Evolutionary conservation across 2,888 invertebrate species (phyloP), one percentile per base, ranked within the genome.

Genomic region (Temnothorax unifasciatus): DNA sequence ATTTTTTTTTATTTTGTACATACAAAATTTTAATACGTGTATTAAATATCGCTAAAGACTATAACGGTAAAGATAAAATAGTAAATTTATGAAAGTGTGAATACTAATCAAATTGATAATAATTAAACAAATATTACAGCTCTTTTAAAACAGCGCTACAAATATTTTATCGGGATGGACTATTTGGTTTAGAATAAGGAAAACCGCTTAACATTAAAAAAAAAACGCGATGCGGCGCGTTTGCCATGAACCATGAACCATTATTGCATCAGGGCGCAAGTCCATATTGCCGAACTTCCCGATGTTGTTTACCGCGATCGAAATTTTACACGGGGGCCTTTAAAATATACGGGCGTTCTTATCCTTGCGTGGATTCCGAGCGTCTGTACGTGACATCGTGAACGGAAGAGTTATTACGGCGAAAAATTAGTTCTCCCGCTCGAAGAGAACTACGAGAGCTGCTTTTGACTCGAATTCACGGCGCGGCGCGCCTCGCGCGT

Each of bases 341-440:
- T 4, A 41, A 77, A 77, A 44, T 50, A 44, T 50, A 50, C 11
- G 15, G 6, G 15, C 34, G 18, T 54, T 66, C 52, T 34, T 25
- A 54, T 25, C 13, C 68, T 44, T 1, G 21, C 41, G 18, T 76
- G 29, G 15, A 68, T 59, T 71, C 41, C 47, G 34, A 38, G 29
- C 29, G 47, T 59, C 79, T 57, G 71, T 59, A 29, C 75, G 34
- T 47, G 73, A 79, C 71, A 57, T 44, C 69, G 77, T 15, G 41
- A 59, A 79, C 34, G 59, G 21, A 81, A 47, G 73, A 38, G 71
- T 68, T 29, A 61, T 77, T 64, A 41, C 77, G 44, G 68, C 29
- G 73, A 61, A 59, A 81, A 61, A 59, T 73, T 73, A 73, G 59
- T 73, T 41, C 54, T 76, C 54, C 9, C 71, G 57, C 79, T 71